phyloP scores from a whole-genome alignment of 2,797 vertebrate genomes.

The Hipposideros larvatus region DNA sequence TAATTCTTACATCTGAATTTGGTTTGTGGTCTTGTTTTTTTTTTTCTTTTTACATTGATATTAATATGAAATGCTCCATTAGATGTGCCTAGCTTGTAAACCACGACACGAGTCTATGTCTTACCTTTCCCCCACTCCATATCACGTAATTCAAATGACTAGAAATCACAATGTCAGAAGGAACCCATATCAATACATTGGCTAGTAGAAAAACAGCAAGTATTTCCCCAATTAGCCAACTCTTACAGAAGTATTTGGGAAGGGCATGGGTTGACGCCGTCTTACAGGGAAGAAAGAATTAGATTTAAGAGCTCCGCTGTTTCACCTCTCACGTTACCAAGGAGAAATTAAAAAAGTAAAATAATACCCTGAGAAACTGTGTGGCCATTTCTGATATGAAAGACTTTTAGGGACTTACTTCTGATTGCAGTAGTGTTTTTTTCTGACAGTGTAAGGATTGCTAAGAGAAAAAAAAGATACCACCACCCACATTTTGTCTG shows the following conservation, averaged over 20 bases:
- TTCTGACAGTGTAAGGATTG: slow-evolving; percentile 68
- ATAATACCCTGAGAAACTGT: slow-evolving; percentile 11
- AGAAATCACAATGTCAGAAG: background rate
- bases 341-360: slow-evolving; percentile 47
- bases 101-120: background rate
- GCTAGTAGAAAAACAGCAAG: background rate
- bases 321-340: slow-evolving; percentile 39
- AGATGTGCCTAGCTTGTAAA: background rate
- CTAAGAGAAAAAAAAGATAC: slow-evolving; percentile 26
- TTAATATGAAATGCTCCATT: background rate
- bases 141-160: background rate
- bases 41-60: background rate
- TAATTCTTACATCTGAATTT: background rate
- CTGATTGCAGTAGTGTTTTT: slow-evolving; percentile 56
- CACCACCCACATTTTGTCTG: slow-evolving; percentile 80
- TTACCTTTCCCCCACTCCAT: background rate
- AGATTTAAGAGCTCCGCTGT: slow-evolving; percentile 12
- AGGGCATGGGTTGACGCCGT: background rate
- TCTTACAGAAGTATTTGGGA: slow-evolving; percentile 18
- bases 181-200: background rate
- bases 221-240: background rate
- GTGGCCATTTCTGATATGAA: slow-evolving; percentile 51
- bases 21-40: background rate
- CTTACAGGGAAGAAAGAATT: slow-evolving; percentile 24
- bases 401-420: slow-evolving; percentile 49